phyloP scores from a whole-genome alignment of 2,888 invertebrate genomes.

The Drosophila leonis region DNA sequence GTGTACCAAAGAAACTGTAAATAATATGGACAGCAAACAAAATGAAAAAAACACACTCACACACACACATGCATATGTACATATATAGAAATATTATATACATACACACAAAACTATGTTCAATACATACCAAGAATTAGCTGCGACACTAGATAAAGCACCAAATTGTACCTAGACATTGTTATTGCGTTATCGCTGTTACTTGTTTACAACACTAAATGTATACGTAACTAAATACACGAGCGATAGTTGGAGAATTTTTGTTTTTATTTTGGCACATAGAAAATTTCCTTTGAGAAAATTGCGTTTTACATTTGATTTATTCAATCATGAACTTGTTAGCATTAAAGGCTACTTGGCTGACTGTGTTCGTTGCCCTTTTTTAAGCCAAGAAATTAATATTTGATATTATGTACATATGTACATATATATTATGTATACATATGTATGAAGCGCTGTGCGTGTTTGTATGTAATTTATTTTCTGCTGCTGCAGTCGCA shows the following conservation, averaged over 20 bases:
- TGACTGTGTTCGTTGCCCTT: constrained; percentile 35
- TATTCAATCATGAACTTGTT: constrained; percentile 16
- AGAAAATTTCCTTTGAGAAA: constrained; percentile 24
- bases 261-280: constrained; percentile 61
- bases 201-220: constrained; percentile 62
- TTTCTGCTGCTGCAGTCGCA: constrained; percentile 53
- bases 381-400: constrained; percentile 32
- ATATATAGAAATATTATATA: constrained; percentile 7
- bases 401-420: constrained; percentile 39
- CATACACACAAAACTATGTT: constrained; percentile 21
- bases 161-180: constrained; percentile 61
- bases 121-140: constrained; percentile 63
- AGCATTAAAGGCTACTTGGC: constrained; percentile 25
- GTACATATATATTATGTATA: constrained; percentile 36
- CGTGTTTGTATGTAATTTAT: constrained; percentile 49
- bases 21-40: constrained; percentile 50
- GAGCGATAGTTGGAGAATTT: constrained; percentile 36
- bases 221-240: constrained; percentile 62
- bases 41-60: constrained; percentile 5
- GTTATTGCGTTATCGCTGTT: constrained; percentile 53
- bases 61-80: constrained; percentile 1
- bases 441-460: constrained; percentile 23
- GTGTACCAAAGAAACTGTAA: constrained; percentile 28
- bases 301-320: constrained; percentile 32
- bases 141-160: constrained; percentile 69